phyloP scores from a whole-genome alignment of 2,797 vertebrate species.

The Falco novaeseelandiae region DNA sequence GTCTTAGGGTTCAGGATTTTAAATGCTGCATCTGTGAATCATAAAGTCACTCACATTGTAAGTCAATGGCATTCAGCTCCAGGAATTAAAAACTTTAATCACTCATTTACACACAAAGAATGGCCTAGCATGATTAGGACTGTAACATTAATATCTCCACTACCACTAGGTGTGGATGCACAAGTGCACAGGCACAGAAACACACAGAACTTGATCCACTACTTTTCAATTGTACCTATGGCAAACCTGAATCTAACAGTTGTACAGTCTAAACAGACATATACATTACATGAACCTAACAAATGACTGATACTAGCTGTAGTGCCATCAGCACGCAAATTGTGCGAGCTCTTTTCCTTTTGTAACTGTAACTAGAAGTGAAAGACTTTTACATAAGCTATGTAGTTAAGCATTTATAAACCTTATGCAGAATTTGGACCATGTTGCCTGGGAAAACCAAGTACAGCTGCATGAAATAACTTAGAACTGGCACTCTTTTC shows the following conservation, averaged over 20 bases:
- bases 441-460: neutral
- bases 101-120: neutral
- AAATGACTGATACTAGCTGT: neutral
- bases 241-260: neutral
- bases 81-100: neutral
- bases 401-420: neutral
- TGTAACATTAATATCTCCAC: neutral
- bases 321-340: neutral
- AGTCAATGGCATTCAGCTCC: slow-evolving; percentile 1
- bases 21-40: slow-evolving; percentile 93
- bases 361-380: neutral
- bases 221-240: neutral
- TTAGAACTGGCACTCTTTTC: neutral
- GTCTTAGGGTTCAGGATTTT: slow-evolving; percentile 97
- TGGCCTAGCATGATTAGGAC: neutral
- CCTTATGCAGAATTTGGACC: neutral
- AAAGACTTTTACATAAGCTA: neutral
- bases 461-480: neutral
- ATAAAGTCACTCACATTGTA: slow-evolving; percentile 63
- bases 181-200: neutral
- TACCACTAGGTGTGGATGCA: neutral
- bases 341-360: neutral
- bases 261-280: neutral
- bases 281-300: neutral
- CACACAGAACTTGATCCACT: neutral